Percentiles rank a stretch among this genome's conserved stretches.
Evolutionary conservation across 2,888 invertebrate genomes (phyloP).

Genomic region (Microdon myrmicae): DNA sequence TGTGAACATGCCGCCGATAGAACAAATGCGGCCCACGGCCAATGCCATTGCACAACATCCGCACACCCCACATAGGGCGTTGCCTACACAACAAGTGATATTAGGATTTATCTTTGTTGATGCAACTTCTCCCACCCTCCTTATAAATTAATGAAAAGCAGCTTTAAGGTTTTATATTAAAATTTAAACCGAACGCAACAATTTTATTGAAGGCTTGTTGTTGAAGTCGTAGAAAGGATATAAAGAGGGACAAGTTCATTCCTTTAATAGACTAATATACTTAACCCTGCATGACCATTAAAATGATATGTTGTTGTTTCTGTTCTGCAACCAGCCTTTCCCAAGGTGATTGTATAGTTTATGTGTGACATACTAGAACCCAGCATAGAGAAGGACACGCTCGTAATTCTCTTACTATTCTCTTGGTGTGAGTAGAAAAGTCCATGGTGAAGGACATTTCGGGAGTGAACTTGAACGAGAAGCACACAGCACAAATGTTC

Average conservation of each 20-base stretch:
- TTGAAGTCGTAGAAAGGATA: too few species aligned
- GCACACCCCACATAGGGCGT: conserved; percentile 48
- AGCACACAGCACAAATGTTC: conserved; percentile 49
- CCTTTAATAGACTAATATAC: conserved; percentile 8
- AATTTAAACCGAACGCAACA: too few species aligned
- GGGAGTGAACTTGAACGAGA: conserved; percentile 51
- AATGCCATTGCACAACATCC: conserved; percentile 12
- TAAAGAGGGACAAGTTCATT: conserved; percentile 1
- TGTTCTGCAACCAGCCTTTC: too few species aligned
- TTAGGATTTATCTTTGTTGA: conserved; percentile 32
- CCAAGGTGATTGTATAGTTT: conserved; percentile 30
- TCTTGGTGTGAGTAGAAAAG: conserved; percentile 20
- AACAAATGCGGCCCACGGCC: conserved; percentile 16
- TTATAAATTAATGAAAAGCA: too few species aligned
- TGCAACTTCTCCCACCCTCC: background rate
- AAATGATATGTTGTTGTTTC: too few species aligned
- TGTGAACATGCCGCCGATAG: conserved; percentile 26
- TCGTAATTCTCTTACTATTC: background rate
- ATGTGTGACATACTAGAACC: background rate
- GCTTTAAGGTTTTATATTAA: too few species aligned
- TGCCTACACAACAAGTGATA: conserved; percentile 52
- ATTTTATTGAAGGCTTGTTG: too few species aligned
- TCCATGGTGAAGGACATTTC: conserved; percentile 52
- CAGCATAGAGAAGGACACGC: conserved; percentile 12
- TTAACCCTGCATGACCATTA: conserved; percentile 20